Conservation (phyloP, 2,113 vertebrate genomes). For the Raja brachyura region DNA sequence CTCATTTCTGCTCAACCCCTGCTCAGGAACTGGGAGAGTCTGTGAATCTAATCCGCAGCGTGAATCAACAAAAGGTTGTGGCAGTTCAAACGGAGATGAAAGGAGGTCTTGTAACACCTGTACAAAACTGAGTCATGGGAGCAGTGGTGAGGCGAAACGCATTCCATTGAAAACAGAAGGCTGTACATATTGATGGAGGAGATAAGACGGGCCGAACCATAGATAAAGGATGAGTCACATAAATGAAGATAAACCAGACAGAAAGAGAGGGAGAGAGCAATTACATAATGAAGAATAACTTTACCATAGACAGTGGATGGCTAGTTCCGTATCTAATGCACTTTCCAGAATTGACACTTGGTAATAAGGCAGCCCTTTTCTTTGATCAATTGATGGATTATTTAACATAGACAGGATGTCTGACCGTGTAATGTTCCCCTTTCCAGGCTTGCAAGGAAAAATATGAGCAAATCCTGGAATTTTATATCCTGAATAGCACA, state of each 20-base stretch:
- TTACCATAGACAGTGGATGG: neutral
- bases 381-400: neutral
- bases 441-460: neutral
- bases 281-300: neutral
- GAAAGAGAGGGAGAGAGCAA: no score
- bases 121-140: neutral
- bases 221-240: neutral
- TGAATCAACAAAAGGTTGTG: neutral
- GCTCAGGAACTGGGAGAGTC: neutral
- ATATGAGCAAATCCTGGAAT: neutral
- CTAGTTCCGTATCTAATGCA: neutral
- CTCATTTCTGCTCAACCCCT: neutral
- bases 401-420: neutral
- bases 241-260: neutral
- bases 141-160: neutral
- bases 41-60: neutral
- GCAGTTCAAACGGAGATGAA: neutral
- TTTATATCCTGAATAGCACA: neutral
- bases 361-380: neutral
- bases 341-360: neutral
- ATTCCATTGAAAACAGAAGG: neutral
- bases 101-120: neutral
- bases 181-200: neutral
- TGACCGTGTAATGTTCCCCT: neutral
- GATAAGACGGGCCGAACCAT: neutral